These are phyloP conservation scores for Thymelicus sylvestris DNA, from an alignment of 2,888 invertebrate species.

Conservation along the genomic window DNA sequence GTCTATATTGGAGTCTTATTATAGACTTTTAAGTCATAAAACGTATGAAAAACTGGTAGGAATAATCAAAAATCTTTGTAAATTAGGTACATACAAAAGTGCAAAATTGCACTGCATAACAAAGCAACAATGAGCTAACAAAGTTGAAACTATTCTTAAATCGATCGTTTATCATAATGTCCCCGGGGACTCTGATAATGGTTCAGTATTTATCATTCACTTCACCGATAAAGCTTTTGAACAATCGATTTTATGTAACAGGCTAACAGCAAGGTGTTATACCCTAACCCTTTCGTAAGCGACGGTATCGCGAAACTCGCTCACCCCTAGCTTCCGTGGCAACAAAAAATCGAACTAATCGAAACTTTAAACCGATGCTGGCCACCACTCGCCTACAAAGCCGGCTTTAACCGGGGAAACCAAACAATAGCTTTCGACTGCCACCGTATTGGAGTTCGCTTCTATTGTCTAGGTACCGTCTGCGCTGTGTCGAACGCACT, in stretches of 20 bases:
- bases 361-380: conserved; percentile 28
- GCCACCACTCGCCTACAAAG: conserved; percentile 17
- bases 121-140: too few relatives aligned
- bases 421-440: conserved; percentile 28
- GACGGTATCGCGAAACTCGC: conserved; percentile 9
- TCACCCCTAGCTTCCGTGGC: conserved; percentile 9
- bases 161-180: not conserved
- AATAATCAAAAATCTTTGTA: too few relatives aligned
- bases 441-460: conserved; percentile 11
- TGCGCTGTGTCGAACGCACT: not conserved
- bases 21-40: too few relatives aligned
- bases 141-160: not conserved
- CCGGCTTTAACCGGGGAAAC: conserved; percentile 25
- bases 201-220: not conserved
- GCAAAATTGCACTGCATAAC: too few relatives aligned
- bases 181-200: not conserved
- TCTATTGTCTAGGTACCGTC: conserved; percentile 22
- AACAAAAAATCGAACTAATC: conserved; percentile 31
- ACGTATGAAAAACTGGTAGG: too few relatives aligned
- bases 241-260: conserved; percentile 26
- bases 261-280: conserved; percentile 6
- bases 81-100: too few relatives aligned
- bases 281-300: conserved; percentile 15
- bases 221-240: conserved; percentile 3
- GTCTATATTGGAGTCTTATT: too few relatives aligned